A percentile compares a stretch with the other conserved stretches of the same genome.
phyloP scores from a whole-genome alignment of 2,797 vertebrate genomes.

The Rachycentron canadum region DNA sequence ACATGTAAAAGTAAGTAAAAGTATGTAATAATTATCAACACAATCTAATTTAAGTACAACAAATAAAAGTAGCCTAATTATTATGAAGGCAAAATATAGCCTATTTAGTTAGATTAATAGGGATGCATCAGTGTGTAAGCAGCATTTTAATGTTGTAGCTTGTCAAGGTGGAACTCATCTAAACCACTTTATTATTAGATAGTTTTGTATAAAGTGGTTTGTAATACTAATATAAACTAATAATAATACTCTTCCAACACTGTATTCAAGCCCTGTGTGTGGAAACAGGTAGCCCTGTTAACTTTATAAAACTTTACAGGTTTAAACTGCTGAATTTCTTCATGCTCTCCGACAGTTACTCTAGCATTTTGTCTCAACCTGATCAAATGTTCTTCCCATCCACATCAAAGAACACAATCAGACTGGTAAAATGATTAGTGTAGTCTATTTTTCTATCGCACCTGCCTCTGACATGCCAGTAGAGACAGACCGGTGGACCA shows the following conservation, averaged over 20 bases:
- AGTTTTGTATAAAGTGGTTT: background rate
- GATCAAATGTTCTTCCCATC: background rate
- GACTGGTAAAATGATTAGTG: slow-evolving; percentile 12
- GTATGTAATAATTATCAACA: background rate
- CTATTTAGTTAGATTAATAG: background rate
- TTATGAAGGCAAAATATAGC: background rate
- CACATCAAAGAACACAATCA: slow-evolving; percentile 1
- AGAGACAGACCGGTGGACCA: slow-evolving; percentile 60
- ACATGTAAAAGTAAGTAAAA: no score
- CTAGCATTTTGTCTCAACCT: background rate
- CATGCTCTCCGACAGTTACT: background rate
- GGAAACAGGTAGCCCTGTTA: background rate
- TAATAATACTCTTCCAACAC: background rate
- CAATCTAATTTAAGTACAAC: background rate
- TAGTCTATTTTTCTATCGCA: slow-evolving; percentile 27
- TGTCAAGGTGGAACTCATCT: background rate
- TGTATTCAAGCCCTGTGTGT: background rate
- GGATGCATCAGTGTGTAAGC: background rate
- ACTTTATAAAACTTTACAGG: background rate
- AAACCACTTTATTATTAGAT: background rate
- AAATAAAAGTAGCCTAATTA: background rate
- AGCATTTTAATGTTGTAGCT: background rate
- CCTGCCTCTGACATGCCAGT: slow-evolving; percentile 68
- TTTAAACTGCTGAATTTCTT: slow-evolving; percentile 8
- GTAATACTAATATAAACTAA: no score